Base-by-base conservation (phyloP, 2,113 vertebrate species). In the Ploceus nigricollis region DNA sequence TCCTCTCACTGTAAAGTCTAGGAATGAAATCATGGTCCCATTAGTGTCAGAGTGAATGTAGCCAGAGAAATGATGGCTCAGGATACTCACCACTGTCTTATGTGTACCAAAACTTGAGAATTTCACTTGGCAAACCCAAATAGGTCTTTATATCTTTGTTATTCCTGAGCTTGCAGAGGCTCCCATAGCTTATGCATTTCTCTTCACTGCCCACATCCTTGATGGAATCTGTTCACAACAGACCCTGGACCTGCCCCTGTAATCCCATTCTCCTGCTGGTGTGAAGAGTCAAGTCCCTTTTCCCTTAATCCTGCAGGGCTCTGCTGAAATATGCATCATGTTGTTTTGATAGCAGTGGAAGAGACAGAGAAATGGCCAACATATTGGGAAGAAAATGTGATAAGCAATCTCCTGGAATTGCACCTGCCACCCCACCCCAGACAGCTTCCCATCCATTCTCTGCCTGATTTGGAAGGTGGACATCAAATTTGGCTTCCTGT, bases 311-410 rank as follows among this genome's bases (percentile, higher is more conserved):
- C 20, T 53, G 11, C 4, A 33, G 33, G n/a, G 16, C n/a, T 72
- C 8, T 4, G 3, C 45, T 42, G 51, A 75, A 87, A 56, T 51
- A 27, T 9, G 0, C 7, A 56, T 22, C 33, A 11, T 0, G 0
- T 17, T 5, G 2, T 25, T 82, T 58, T 70, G 40, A 16, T 2
- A 73, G 35, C 65, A 44, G 27, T 48, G 69, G 33, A 44, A 81
- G 30, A 54, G n/a, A 21, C 17, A 48, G 24, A 65, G 30, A 44
- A 83, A 54, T 35, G 9, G 23, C n/a, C 6, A 15, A 7, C 39
- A 28, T 0, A 5, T 13, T 53, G 51, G 17, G 68, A 47, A 60
- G 35, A 42, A 83, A 37, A 58, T 50, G 33, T 54, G 45, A 35
- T 22, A 42, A 51, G 8, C 6, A 42, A 14, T 12, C 3, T 70